A percentile compares a stretch with the other conserved stretches of the same genome.
These are phyloP conservation scores for Pachypsylla venusta DNA, from an alignment of 1,140 invertebrate genomes.

Conservation along the genomic window DNA sequence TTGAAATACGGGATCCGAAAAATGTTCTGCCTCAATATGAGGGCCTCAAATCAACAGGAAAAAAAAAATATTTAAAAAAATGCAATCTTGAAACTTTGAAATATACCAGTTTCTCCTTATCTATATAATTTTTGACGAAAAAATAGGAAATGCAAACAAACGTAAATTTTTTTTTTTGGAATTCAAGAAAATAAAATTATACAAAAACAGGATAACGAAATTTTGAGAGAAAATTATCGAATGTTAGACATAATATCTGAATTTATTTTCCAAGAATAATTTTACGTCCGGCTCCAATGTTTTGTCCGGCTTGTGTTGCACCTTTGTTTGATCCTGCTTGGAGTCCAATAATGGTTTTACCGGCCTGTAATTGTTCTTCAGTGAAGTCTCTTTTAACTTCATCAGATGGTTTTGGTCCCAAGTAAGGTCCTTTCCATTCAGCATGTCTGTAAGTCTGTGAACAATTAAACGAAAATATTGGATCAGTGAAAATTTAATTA, in stretches of 20 bases:
- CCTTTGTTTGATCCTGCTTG: constrained; percentile 87
- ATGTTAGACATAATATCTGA: too few relatives aligned
- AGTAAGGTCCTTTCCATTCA: constrained; percentile 69
- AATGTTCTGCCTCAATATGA: too few relatives aligned
- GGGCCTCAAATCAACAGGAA: too few relatives aligned
- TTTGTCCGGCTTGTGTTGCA: constrained; percentile 74
- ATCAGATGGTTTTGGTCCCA: constrained; percentile 71
- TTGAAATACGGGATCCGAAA: too few relatives aligned
- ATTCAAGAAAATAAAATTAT: not conserved
- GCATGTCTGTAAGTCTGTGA: constrained; percentile 66
- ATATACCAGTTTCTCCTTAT: too few relatives aligned
- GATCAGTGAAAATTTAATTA: too few relatives aligned
- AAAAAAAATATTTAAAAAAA: too few relatives aligned
- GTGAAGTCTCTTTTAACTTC: constrained; percentile 79
- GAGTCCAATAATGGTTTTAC: constrained; percentile 71
- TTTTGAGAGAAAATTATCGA: too few relatives aligned
- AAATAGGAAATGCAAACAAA: too few relatives aligned
- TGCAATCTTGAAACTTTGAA: too few relatives aligned
- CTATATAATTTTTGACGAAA: too few relatives aligned
- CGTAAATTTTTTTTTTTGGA: too few relatives aligned
- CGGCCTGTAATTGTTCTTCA: constrained; percentile 70
- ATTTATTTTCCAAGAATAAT: constrained; percentile 64
- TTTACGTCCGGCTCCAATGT: constrained; percentile 72
- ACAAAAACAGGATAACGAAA: not conserved
- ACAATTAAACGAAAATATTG: constrained; percentile 17